Conservation (phyloP, 2,797 vertebrate species). For the Gephyroberyx darwinii region DNA sequence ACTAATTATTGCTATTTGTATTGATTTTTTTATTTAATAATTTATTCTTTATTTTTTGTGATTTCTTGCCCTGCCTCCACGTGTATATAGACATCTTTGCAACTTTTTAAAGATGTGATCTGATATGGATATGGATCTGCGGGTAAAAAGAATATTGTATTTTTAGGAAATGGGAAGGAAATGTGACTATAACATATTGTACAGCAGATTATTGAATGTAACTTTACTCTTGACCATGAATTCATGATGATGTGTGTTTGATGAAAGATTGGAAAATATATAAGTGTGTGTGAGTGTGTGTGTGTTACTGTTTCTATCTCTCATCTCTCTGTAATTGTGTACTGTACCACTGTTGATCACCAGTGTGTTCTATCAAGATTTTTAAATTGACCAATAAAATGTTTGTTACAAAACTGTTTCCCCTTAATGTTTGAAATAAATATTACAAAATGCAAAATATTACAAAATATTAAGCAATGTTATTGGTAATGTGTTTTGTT, state of each 20-base stretch:
- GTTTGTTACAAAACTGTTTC: constrained; percentile 66
- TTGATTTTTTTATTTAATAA: constrained; percentile 52
- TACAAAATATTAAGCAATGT: no score
- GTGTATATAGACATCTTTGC: constrained; percentile 73
- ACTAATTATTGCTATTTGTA: constrained; percentile 53
- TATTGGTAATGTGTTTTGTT: no score
- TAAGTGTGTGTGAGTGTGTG: constrained; percentile 15
- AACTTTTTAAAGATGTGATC: constrained; percentile 65
- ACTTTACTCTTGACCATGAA: constrained; percentile 74
- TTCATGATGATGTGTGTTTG: constrained; percentile 67
- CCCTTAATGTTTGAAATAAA: not conserved
- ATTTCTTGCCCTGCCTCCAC: constrained; percentile 47
- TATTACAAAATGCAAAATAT: no score
- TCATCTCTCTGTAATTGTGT: constrained; percentile 67
- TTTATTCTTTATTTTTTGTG: constrained; percentile 61
- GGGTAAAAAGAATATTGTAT: constrained; percentile 63
- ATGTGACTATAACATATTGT: constrained; percentile 67
- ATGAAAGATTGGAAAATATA: constrained; percentile 57
- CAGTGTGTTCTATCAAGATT: constrained; percentile 68
- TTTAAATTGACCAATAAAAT: constrained; percentile 76
- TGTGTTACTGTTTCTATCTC: constrained; percentile 56
- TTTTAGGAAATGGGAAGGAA: constrained; percentile 69
- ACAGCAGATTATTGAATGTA: constrained; percentile 84
- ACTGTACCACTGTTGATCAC: constrained; percentile 69
- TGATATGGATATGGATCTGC: constrained; percentile 55